A percentile compares a stretch with the other conserved stretches of the same genome.
These are phyloP conservation scores for Sitta europaea DNA, from an alignment of 2,113 vertebrate genomes.

Conservation along the genomic window DNA sequence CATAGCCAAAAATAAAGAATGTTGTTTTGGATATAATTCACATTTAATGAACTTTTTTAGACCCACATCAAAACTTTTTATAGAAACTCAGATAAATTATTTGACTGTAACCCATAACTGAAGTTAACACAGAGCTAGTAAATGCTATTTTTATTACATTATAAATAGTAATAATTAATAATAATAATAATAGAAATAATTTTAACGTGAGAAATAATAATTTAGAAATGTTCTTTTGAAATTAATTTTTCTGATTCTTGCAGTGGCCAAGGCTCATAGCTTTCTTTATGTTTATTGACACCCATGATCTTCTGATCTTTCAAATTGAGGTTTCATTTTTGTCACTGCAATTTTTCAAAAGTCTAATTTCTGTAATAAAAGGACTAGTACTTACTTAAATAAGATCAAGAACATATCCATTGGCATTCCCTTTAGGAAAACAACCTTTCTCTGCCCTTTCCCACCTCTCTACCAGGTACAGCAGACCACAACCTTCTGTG, in stretches of 20 bases:
- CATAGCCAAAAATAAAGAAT: background rate
- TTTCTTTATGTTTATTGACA: background rate
- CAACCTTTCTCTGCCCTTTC: background rate
- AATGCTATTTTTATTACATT: background rate
- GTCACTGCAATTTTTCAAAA: background rate
- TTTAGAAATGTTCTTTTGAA: background rate
- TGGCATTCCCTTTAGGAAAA: background rate
- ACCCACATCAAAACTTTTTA: background rate
- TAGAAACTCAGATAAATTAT: background rate
- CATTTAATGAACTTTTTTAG: background rate
- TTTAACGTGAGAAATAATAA: background rate
- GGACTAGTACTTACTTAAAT: accelerated
- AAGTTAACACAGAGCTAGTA: background rate
- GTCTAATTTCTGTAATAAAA: background rate
- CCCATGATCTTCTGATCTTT: background rate
- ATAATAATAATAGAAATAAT: no score
- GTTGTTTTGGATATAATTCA: background rate
- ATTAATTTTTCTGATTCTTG: background rate
- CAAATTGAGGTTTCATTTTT: background rate
- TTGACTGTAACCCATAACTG: background rate
- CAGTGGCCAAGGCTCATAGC: background rate
- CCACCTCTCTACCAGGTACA: background rate
- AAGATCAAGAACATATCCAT: background rate
- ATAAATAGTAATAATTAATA: no score
- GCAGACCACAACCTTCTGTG: background rate